phyloP scores from a whole-genome alignment of 2,113 vertebrate genomes.

The Pelusios castaneus region DNA sequence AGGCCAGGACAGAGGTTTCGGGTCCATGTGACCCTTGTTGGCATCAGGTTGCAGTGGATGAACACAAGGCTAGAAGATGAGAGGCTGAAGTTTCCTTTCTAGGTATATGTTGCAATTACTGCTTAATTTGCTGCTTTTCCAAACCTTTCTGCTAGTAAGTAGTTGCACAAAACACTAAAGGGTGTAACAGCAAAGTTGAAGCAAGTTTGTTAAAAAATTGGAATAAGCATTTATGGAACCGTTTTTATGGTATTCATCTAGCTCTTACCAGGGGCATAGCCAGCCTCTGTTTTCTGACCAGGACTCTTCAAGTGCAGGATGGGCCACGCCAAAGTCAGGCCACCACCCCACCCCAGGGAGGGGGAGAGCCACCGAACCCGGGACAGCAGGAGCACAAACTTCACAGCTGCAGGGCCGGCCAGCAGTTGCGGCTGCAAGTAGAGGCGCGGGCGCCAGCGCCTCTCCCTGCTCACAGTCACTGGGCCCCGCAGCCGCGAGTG shows the following conservation, averaged over 20 bases:
- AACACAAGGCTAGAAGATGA: fast-evolving
- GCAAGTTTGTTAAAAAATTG: not conserved
- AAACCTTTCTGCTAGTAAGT: constrained; percentile 40
- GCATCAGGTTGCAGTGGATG: not conserved
- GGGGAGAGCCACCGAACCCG: no score
- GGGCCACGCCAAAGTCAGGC: no score
- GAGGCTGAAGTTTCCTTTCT: constrained; percentile 10
- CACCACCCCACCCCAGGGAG: no score
- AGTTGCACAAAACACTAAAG: not conserved
- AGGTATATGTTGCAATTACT: constrained; percentile 22
- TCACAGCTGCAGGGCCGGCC: no score
- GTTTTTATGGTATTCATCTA: not conserved
- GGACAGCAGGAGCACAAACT: no score
- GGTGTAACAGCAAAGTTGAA: not conserved
- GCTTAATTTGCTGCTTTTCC: constrained; percentile 38
- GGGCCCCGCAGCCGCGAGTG: no score
- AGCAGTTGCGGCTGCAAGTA: no score
- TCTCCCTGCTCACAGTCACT: no score
- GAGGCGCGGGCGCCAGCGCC: no score
- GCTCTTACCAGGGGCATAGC: no score
- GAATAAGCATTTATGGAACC: not conserved
- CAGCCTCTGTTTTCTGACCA: no score
- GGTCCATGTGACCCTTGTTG: not conserved
- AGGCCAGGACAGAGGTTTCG: not conserved
- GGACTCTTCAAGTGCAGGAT: no score